Conservation (phyloP, 2,113 vertebrate genomes). For the Xiphias gladius region DNA sequence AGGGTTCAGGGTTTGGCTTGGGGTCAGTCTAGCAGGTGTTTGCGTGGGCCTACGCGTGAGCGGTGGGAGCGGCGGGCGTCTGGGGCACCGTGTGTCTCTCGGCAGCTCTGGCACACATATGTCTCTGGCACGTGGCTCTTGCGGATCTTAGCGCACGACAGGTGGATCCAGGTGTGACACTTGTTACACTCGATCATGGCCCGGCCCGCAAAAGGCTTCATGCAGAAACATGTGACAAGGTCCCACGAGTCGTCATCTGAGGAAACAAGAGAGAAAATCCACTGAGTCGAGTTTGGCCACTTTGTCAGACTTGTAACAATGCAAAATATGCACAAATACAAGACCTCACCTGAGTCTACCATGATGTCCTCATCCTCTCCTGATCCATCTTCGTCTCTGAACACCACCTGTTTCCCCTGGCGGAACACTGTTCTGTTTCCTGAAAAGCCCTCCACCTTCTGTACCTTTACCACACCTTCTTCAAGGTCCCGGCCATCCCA, state of each 20-base stretch:
- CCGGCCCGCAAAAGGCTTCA: slow-evolving; percentile 96
- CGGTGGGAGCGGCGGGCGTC: slow-evolving; percentile 96
- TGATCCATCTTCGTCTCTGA: slow-evolving; percentile 94
- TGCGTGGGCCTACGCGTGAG: slow-evolving; percentile 91
- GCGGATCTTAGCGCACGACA: slow-evolving; percentile 98
- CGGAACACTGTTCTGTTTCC: slow-evolving; percentile 94
- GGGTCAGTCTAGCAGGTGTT: slow-evolving; percentile 93
- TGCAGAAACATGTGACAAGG: slow-evolving; percentile 98
- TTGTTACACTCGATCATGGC: slow-evolving; percentile 98
- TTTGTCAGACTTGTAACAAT: not conserved
- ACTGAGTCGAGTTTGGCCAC: not conserved
- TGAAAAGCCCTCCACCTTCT: slow-evolving; percentile 81
- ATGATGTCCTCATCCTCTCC: slow-evolving; percentile 98
- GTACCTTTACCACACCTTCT: slow-evolving; percentile 74
- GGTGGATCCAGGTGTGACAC: slow-evolving; percentile 97
- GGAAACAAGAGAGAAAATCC: not conserved
- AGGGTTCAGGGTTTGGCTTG: slow-evolving; percentile 25
- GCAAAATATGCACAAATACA: not conserved
- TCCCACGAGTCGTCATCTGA: slow-evolving; percentile 98
- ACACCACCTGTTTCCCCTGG: slow-evolving; percentile 98
- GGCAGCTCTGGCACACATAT: slow-evolving; percentile 96
- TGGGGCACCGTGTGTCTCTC: slow-evolving; percentile 88
- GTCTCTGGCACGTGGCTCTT: slow-evolving; percentile 97
- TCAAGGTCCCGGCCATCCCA: slow-evolving; percentile 77
- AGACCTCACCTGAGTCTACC: slow-evolving; percentile 93